Conservation (phyloP, 2,113 vertebrate species). For the Maccullochella peelii region DNA sequence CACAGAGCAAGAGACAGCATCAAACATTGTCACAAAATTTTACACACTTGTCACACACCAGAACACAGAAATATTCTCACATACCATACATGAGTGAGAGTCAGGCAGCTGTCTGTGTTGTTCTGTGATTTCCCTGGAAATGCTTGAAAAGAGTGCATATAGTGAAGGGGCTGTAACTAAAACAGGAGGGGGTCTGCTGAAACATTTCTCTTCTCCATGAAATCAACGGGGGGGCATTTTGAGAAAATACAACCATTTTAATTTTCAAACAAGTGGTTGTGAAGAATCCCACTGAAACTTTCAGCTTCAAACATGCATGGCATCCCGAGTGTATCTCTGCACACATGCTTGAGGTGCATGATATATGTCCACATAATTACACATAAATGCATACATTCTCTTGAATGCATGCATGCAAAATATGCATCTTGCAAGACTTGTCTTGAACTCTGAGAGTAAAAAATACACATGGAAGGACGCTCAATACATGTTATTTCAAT, state of each 20-base stretch:
- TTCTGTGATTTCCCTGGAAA: constrained; percentile 61
- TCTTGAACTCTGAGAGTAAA: not conserved
- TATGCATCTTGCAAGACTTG: not conserved
- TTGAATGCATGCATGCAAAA: not conserved
- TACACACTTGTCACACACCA: constrained; percentile 48
- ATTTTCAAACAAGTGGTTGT: constrained; percentile 69
- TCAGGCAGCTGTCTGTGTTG: constrained; percentile 42
- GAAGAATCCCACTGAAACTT: constrained; percentile 52
- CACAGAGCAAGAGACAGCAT: constrained; percentile 5
- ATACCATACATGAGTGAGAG: constrained; percentile 45
- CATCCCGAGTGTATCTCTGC: not conserved
- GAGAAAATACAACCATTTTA: constrained; percentile 63
- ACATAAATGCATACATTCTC: not conserved
- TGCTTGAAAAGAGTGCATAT: constrained; percentile 49
- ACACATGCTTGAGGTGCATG: not conserved
- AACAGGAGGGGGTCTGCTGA: constrained; percentile 63
- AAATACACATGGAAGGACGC: not conserved
- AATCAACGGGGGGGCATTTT: constrained; percentile 56
- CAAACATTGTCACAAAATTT: constrained; percentile 45
- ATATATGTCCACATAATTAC: not conserved
- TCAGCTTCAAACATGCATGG: constrained; percentile 55
- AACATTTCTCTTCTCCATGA: constrained; percentile 48
- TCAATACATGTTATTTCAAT: constrained; percentile 33
- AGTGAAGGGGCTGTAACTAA: constrained; percentile 54
- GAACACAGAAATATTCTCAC: constrained; percentile 36